Percentiles rank a stretch among this genome's conserved stretches.
phyloP scores from a whole-genome alignment of 2,888 invertebrate genomes.

The Drosophila sordidapex region DNA sequence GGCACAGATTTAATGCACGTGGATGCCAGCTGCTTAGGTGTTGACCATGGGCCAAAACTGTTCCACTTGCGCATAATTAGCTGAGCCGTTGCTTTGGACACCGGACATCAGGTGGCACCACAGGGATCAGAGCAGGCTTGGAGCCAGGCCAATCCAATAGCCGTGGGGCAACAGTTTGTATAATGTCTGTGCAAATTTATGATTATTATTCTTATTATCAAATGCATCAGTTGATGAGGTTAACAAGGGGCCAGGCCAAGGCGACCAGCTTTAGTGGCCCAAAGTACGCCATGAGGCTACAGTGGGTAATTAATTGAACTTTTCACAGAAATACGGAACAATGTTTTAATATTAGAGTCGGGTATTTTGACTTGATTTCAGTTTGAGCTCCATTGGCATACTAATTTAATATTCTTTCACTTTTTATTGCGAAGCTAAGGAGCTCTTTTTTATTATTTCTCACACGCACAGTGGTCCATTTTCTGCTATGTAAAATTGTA shows the following conservation, averaged over 20 bases:
- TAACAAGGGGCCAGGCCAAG: neutral
- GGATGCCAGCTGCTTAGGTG: slow-evolving; percentile 38
- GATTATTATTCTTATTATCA: slow-evolving; percentile 37
- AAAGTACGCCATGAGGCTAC: neutral
- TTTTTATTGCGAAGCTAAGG: neutral
- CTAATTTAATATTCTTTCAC: neutral
- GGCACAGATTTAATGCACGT: slow-evolving; percentile 20
- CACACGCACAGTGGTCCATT: neutral
- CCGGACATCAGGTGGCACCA: slow-evolving; percentile 8
- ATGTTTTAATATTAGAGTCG: slow-evolving; percentile 14
- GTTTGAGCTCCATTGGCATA: neutral
- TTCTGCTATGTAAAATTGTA: too few species aligned
- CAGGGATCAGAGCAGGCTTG: slow-evolving; percentile 10
- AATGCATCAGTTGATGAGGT: neutral
- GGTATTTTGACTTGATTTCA: neutral
- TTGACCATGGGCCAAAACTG: slow-evolving; percentile 64
- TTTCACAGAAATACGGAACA: slow-evolving; percentile 15
- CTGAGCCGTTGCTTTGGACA: slow-evolving; percentile 23
- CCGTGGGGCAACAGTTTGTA: slow-evolving; percentile 11
- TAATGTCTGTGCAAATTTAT: slow-evolving; percentile 20
- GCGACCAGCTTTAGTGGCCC: neutral
- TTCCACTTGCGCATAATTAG: slow-evolving; percentile 69
- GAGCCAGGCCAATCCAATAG: slow-evolving; percentile 11
- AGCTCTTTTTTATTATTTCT: neutral
- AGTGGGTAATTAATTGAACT: slow-evolving; percentile 5